Evolutionary conservation across 2,888 invertebrate genomes (phyloP).

Genomic region (Embidobia sp.): DNA sequence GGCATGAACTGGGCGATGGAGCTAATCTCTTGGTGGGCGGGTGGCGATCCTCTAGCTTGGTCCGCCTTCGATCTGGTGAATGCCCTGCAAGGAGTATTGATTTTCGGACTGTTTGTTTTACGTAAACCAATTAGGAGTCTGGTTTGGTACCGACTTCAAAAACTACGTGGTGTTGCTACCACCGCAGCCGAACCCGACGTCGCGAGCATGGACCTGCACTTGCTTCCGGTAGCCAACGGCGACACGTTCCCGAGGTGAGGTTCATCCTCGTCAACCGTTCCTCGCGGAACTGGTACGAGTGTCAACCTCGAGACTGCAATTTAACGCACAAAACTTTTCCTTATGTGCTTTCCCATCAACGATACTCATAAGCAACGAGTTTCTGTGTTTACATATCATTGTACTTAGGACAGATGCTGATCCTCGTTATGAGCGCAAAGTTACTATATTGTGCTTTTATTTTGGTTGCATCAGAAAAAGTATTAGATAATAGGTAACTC

Average conservation of each 20-base stretch:
- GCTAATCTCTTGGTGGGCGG: slow-evolving; percentile 86
- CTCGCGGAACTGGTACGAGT: neutral
- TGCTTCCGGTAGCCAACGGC: slow-evolving; percentile 72
- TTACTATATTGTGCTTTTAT: too few relatives aligned
- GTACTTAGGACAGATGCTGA: too few relatives aligned
- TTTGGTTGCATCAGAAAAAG: too few relatives aligned
- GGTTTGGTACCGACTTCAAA: slow-evolving; percentile 75
- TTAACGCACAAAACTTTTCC: neutral
- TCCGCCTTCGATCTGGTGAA: slow-evolving; percentile 87
- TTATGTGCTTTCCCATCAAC: too few relatives aligned
- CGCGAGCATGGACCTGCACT: slow-evolving; percentile 72
- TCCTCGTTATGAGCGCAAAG: too few relatives aligned
- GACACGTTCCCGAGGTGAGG: slow-evolving; percentile 67
- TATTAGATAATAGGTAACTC: too few relatives aligned
- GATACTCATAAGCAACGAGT: slow-evolving; percentile 18
- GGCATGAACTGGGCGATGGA: slow-evolving; percentile 88
- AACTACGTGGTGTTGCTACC: slow-evolving; percentile 69
- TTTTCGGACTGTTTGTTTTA: slow-evolving; percentile 85
- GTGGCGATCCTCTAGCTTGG: slow-evolving; percentile 83
- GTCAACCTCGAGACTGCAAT: slow-evolving; percentile 10
- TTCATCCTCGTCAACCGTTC: slow-evolving; percentile 32
- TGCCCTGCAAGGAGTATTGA: slow-evolving; percentile 87
- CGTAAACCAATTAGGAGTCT: slow-evolving; percentile 74
- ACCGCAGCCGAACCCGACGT: slow-evolving; percentile 67
- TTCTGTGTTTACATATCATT: slow-evolving; percentile 8